These are phyloP conservation scores for Tyria jacobaeae DNA, from an alignment of 2,888 invertebrate genomes.

Conservation along the genomic window DNA sequence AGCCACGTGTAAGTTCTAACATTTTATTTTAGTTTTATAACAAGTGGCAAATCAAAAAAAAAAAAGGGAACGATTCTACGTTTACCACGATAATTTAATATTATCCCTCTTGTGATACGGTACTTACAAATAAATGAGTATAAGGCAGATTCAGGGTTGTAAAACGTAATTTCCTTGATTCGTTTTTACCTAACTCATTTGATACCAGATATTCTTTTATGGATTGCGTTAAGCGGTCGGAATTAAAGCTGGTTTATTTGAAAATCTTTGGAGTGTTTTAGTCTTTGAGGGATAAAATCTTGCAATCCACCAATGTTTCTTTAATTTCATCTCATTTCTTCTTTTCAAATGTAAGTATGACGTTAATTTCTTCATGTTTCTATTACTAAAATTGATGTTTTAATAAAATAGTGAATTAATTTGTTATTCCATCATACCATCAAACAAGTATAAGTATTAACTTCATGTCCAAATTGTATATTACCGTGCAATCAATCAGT, in stretches of 20 bases:
- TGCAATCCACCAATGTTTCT: slow-evolving; percentile 11
- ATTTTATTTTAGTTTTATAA: not conserved
- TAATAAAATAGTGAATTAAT: too few relatives aligned
- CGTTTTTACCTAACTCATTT: slow-evolving; percentile 21
- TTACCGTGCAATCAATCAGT: too few relatives aligned
- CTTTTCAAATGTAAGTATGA: not conserved
- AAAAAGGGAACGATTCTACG: too few relatives aligned
- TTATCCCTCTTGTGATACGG: not conserved
- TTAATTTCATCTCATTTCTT: not conserved
- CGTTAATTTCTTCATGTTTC: not conserved
- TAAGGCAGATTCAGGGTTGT: slow-evolving; percentile 3
- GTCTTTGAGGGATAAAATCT: slow-evolving; percentile 7
- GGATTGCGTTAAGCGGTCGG: slow-evolving; percentile 15
- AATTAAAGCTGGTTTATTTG: slow-evolving; percentile 19
- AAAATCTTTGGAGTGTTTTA: slow-evolving; percentile 7
- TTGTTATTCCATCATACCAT: too few relatives aligned
- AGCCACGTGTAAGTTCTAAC: not conserved
- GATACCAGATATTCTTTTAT: slow-evolving; percentile 18
- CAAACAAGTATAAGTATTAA: too few relatives aligned
- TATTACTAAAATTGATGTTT: not conserved
- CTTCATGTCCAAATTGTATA: too few relatives aligned
- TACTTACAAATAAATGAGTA: slow-evolving; percentile 4
- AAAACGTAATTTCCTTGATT: slow-evolving; percentile 15
- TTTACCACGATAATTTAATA: not conserved
- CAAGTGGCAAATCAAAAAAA: not conserved